Evolutionary conservation across 1,140 invertebrate species (phyloP).

Genomic region (Sarcophaga bullata): DNA sequence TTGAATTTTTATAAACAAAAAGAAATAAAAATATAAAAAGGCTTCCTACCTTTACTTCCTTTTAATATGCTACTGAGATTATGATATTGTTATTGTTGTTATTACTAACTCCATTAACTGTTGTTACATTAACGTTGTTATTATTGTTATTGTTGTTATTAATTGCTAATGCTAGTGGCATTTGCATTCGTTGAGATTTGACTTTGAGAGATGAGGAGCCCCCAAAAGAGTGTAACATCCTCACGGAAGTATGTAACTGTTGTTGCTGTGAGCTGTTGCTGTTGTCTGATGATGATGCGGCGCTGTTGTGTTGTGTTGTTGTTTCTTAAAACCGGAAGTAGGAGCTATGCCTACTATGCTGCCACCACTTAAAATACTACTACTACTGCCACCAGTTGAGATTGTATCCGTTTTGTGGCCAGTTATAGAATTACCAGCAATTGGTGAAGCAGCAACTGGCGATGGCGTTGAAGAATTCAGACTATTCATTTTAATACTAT

Average conservation of each 20-base stretch:
- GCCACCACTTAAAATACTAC: conserved; percentile 15
- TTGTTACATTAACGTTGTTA: conserved; percentile 25
- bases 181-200: conserved; percentile 51
- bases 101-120: conserved; percentile 49
- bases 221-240: conserved; percentile 56
- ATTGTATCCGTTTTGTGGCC: conserved; percentile 36
- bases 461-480: neutral
- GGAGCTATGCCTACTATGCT: conserved; percentile 7
- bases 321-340: conserved; percentile 42
- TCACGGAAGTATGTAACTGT: conserved; percentile 56
- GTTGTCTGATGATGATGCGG: neutral
- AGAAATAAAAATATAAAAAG: neutral
- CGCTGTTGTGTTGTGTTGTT: too few species aligned
- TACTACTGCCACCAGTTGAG: neutral
- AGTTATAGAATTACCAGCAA: neutral
- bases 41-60: conserved; percentile 48
- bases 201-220: conserved; percentile 49
- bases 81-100: conserved; percentile 24
- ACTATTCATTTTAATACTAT: conserved; percentile 2
- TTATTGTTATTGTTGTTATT: conserved; percentile 37
- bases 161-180: conserved; percentile 41
- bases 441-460: neutral
- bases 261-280: conserved; percentile 46
- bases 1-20: too few species aligned
- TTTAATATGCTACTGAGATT: conserved; percentile 41